Percentiles rank a stretch among this genome's conserved stretches.
Conservation (phyloP, 2,888 invertebrate genomes). For the Xylocampa areola region DNA sequence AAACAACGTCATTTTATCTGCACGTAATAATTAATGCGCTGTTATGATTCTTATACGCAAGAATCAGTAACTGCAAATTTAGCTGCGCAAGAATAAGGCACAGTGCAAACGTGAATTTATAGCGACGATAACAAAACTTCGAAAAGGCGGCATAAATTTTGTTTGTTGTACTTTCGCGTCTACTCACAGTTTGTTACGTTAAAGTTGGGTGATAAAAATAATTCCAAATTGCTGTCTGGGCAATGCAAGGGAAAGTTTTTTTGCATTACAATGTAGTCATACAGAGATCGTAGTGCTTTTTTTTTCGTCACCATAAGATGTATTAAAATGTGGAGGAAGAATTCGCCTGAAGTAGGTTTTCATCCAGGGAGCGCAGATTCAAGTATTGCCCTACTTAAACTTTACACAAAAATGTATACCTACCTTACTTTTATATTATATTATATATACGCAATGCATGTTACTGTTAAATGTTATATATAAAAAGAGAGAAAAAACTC, state of each 20-base stretch:
- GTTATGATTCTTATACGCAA: slow-evolving; percentile 35
- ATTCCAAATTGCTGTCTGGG: slow-evolving; percentile 46
- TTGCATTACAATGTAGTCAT: slow-evolving; percentile 24
- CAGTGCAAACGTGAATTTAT: slow-evolving; percentile 81
- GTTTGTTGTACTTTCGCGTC: slow-evolving; percentile 66
- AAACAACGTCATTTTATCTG: no score
- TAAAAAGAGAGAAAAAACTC: no score
- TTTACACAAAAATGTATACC: no score
- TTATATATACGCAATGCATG: no score
- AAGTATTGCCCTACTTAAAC: no score
- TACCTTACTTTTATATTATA: no score
- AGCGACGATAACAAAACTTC: slow-evolving; percentile 81
- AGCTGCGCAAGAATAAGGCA: slow-evolving; percentile 42
- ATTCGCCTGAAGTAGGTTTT: no score
- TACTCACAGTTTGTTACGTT: slow-evolving; percentile 49
- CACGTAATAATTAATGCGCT: no score
- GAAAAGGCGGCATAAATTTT: slow-evolving; percentile 82
- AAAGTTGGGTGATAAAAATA: slow-evolving; percentile 58
- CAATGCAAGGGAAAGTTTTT: slow-evolving; percentile 35
- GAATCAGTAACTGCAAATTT: slow-evolving; percentile 45
- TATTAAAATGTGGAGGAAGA: no score
- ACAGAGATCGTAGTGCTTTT: no score
- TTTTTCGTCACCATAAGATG: slow-evolving; percentile 24
- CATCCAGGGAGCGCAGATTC: no score
- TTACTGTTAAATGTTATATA: no score